Base-by-base conservation (phyloP, 2,113 vertebrate species). In the Phoenicopterus ruber region DNA sequence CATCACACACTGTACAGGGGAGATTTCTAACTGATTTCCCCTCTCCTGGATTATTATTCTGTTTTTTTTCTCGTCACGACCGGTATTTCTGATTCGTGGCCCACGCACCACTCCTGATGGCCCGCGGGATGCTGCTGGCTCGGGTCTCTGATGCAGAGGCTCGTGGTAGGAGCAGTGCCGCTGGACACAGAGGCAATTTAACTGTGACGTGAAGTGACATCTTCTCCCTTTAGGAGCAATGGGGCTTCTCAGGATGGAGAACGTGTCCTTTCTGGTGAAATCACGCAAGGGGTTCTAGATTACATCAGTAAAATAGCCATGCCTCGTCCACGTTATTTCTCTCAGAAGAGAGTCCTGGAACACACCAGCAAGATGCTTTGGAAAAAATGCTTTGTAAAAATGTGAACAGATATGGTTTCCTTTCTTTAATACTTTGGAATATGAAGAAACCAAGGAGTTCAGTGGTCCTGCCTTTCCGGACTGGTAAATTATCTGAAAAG, bases 111-210 rank as follows among this genome's bases (percentile, higher is more conserved):
- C n/a, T 24, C 49, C 47, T 28, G 40, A 13, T 14, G 73, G 46
- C 38, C 61, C 15, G 65, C 2, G 0, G 32, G 38, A 18, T 31
- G 65, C 74, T 70, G 28, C 65, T 46, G 57, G 65, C 55, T 62
- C 40, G 3, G 28, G 38, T 28, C 34, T 36, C 28, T 36, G 21
- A 10, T 16, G 9, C 8, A 9, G 5, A 20, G 54, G 32, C 17
- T 61, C 32, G 26, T 4, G 1, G 20, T 31, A 12, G 47, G 65
- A 55, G 21, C 2, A 7, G 11, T 2, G 12, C 26, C 2, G 5
- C 46, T 1, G 6, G 46, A 11, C 20, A 14, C 1, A 4, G 74
- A 4, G 6, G 17, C 18, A 5, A 2, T 47, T 54, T 34, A 22
- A 18, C 57, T 29, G 40, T 55, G 65, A 38, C 7, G 0, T 15